These are phyloP conservation scores for Patella pellucida DNA, from an alignment of 2,888 invertebrate species.

Conservation along the genomic window DNA sequence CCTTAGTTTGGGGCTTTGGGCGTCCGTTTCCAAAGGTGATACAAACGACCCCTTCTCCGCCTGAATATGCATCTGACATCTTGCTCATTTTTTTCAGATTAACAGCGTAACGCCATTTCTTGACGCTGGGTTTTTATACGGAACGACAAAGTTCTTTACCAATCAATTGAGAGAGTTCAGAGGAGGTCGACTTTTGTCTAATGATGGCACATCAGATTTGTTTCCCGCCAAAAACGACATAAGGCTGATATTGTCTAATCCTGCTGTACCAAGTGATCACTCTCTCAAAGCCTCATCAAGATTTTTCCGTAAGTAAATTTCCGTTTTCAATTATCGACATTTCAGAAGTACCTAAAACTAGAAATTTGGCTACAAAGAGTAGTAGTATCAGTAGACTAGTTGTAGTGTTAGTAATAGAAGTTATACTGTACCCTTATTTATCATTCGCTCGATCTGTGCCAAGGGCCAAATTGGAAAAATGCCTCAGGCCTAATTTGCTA, in stretches of 20 bases:
- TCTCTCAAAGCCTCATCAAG: conserved; percentile 72
- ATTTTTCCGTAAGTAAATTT: conserved; percentile 74
- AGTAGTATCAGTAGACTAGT: background rate
- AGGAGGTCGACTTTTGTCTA: conserved; percentile 72
- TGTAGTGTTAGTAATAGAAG: too few relatives aligned
- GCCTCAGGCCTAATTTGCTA: too few relatives aligned
- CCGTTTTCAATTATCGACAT: background rate
- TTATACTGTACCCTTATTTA: too few relatives aligned
- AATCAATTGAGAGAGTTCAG: conserved; percentile 74
- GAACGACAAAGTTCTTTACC: conserved; percentile 76
- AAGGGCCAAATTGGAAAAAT: too few relatives aligned
- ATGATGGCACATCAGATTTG: conserved; percentile 44
- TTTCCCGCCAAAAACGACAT: conserved; percentile 75
- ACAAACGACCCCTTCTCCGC: too few relatives aligned
- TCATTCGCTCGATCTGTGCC: too few relatives aligned
- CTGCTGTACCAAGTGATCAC: conserved; percentile 75
- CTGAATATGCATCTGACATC: too few relatives aligned
- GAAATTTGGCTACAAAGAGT: background rate
- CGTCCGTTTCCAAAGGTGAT: too few relatives aligned
- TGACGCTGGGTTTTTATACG: conserved; percentile 77
- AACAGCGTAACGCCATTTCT: conserved; percentile 78
- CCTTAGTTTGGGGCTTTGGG: background rate
- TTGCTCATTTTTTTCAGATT: conserved; percentile 66
- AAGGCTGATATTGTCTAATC: conserved; percentile 76
- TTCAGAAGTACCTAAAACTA: background rate